A percentile compares a stretch with the other conserved stretches of the same genome.
Conservation (phyloP, 2,888 invertebrate species). For the Epinotia bilunana region DNA sequence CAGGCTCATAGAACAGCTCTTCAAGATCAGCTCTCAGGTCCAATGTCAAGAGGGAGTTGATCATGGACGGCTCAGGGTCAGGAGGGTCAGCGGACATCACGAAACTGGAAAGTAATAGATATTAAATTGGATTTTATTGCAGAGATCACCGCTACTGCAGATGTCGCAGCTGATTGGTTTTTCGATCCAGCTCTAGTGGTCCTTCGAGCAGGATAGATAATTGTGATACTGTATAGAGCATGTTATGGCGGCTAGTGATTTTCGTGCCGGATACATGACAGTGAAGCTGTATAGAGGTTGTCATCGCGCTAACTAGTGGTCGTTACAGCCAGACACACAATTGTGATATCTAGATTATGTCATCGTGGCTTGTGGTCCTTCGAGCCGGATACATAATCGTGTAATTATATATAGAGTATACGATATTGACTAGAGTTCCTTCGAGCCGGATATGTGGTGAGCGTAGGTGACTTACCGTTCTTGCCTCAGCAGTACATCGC, state of each 20-base stretch:
- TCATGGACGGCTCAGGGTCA: constrained; percentile 68
- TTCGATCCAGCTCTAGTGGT: not conserved
- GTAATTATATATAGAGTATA: too few species aligned
- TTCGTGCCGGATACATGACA: too few species aligned
- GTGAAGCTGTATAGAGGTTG: too few species aligned
- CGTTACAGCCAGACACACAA: too few species aligned
- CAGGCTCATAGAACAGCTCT: constrained; percentile 75
- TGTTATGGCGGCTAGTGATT: too few species aligned
- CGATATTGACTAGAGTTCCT: not conserved
- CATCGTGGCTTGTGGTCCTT: not conserved
- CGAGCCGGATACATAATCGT: too few species aligned
- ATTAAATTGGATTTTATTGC: not conserved
- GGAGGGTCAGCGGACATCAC: constrained; percentile 81
- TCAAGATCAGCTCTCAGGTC: constrained; percentile 75
- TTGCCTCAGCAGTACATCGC: constrained; percentile 87
- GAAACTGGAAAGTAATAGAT: constrained; percentile 64
- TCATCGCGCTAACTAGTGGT: too few species aligned
- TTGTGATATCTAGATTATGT: too few species aligned
- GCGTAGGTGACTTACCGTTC: constrained; percentile 82
- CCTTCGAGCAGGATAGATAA: not conserved
- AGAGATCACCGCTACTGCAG: not conserved
- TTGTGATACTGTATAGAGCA: too few species aligned
- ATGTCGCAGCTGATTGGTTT: not conserved
- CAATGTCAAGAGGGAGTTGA: constrained; percentile 70
- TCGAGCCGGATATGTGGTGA: not conserved